Evolutionary conservation across 1,140 invertebrate genomes (phyloP).

Genomic region (Samia ricini): DNA sequence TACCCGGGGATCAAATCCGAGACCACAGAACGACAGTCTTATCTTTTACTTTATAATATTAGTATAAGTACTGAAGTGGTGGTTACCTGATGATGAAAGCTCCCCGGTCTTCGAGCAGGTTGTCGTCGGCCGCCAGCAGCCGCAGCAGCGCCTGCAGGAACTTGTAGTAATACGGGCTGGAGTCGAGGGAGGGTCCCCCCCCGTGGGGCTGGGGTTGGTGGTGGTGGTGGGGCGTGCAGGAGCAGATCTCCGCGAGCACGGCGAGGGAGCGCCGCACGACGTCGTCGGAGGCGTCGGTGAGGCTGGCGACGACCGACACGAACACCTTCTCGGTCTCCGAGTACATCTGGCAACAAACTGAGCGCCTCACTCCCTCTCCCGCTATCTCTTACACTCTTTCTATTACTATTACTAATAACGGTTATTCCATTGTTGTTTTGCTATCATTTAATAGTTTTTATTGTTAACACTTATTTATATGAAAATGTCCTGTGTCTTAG

Average conservation of each 20-base stretch:
- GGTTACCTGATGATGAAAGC: conserved; percentile 95
- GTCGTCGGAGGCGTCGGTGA: conserved; percentile 95
- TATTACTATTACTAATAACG: too few species aligned
- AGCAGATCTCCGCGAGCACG: conserved; percentile 93
- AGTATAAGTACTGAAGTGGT: too few species aligned
- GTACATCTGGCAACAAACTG: conserved; percentile 83
- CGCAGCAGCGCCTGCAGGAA: conserved; percentile 92
- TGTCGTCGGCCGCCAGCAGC: conserved; percentile 90
- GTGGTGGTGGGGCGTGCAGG: conserved; percentile 50
- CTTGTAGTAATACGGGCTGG: conserved; percentile 88
- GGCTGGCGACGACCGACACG: conserved; percentile 87
- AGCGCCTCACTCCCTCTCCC: neutral
- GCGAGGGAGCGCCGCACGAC: conserved; percentile 94
- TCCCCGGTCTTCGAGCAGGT: conserved; percentile 93
- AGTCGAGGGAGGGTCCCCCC: conserved; percentile 22
- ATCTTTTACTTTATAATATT: too few species aligned
- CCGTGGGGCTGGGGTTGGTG: too few species aligned
- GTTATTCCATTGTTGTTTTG: too few species aligned
- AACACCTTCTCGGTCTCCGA: conserved; percentile 91
- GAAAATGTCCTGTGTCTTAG: too few species aligned
- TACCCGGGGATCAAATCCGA: too few species aligned
- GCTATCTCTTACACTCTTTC: neutral
- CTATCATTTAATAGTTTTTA: too few species aligned
- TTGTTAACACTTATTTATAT: too few species aligned
- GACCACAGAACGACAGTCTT: too few species aligned